These are phyloP conservation scores for Venustoraphidia nigricollis DNA, from an alignment of 2,888 invertebrate genomes.

Conservation along the genomic window DNA sequence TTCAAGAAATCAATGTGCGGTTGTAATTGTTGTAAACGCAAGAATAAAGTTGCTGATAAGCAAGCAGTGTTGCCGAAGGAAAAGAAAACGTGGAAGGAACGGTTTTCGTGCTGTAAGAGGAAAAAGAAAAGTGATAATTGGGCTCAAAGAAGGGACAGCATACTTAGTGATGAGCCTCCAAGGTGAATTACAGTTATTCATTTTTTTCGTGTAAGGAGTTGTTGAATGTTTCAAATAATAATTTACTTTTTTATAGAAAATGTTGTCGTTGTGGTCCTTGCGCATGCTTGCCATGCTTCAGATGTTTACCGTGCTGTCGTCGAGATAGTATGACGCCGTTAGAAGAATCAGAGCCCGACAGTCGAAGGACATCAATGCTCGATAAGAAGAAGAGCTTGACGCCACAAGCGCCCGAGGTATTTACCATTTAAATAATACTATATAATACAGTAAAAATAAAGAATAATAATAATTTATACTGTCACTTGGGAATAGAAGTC, in stretches of 20 bases:
- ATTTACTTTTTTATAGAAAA: conserved; percentile 15
- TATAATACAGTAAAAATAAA: not conserved
- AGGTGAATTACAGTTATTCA: conserved; percentile 1
- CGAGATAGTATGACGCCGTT: conserved; percentile 16
- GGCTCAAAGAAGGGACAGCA: conserved; percentile 38
- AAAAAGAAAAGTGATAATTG: conserved; percentile 28
- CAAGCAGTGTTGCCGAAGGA: conserved; percentile 19
- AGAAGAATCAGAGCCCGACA: conserved; percentile 28
- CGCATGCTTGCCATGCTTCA: conserved; percentile 22
- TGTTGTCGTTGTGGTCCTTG: conserved; percentile 15
- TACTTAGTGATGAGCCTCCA: conserved; percentile 32
- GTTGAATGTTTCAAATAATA: too few relatives aligned
- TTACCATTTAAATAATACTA: not conserved
- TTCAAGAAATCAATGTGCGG: conserved; percentile 7
- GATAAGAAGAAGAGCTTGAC: conserved; percentile 52
- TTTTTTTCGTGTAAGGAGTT: too few relatives aligned
- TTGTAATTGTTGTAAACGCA: conserved; percentile 23
- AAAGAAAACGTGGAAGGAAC: conserved; percentile 12
- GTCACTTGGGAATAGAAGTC: not conserved
- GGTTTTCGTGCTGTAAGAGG: conserved; percentile 25
- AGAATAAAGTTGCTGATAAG: conserved; percentile 34
- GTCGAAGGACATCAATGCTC: conserved; percentile 45
- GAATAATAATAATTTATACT: not conserved
- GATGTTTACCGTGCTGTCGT: conserved; percentile 16
- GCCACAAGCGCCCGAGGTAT: conserved; percentile 43